Base-by-base conservation (phyloP, 2,888 invertebrate species). In the Drosophila pseudotalamancana region DNA sequence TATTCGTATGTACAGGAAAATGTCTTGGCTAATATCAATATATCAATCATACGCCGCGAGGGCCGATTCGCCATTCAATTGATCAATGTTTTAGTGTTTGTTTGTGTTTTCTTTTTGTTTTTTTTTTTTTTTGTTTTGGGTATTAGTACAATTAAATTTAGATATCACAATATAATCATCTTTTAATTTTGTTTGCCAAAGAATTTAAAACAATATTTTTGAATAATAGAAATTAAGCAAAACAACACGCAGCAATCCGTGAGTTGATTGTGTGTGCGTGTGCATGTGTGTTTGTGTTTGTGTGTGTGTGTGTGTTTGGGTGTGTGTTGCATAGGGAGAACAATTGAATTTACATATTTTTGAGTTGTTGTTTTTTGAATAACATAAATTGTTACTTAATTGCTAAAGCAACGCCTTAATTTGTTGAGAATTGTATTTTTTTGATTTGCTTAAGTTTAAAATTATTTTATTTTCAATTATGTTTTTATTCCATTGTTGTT, bases 121-220 rank as follows among this genome's bases (percentile, higher is more conserved):
- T 21, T 27, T 12, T 37, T 16, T 4, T 23, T n/a, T 11, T 9
- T 27, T 27, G 25, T 29, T 45, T 19, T 45, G n/a, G 37, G 42
- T 56, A 53, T 72, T 56, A 79, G 60, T 77, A 72, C 39, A 69
- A 65, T 73, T 72, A 69, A 78, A 80, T 80, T 80, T 80, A 80
- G 79, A 80, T 80, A 80, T 80, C 80, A 80, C 80, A 80, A 79
- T 80, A 77, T 77, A 80, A 79, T 77, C 75, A 82, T 80, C 64
- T 72, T 69, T 72, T 60, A 75, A 68, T 75, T 69, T 75, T 63
- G 56, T 49, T 65, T 69, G 59, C 69, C 65, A 72, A 72, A 59
- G 37, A 54, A 62, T 54, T 64, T 9, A 67, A 68, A 63, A 50
- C 49, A 67, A 71, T 50, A 35, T 34, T 27, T 19, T 25, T 45